Conservation (phyloP, 1,140 invertebrate species). For the Seison nebaliae region DNA sequence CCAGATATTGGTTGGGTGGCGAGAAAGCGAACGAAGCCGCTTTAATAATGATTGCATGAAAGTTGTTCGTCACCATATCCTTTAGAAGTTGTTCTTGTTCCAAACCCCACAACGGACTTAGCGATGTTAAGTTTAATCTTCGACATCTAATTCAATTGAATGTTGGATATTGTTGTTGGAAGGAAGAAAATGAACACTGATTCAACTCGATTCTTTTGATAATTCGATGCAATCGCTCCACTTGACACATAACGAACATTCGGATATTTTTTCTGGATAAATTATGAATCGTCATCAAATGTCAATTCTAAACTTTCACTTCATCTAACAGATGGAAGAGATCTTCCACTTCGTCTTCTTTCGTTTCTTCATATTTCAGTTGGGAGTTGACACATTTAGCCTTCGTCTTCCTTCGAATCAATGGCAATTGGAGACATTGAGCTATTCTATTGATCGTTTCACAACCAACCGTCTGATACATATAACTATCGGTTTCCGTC, state of each 20-base stretch:
- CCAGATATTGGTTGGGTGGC: constrained; percentile 52
- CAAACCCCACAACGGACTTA: constrained; percentile 67
- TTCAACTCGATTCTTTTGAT: constrained; percentile 82
- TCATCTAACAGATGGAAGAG: constrained; percentile 41
- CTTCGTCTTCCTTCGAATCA: constrained; percentile 50
- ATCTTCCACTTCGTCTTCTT: constrained; percentile 94
- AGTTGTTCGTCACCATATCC: constrained; percentile 74
- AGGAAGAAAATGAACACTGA: constrained; percentile 49
- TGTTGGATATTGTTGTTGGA: constrained; percentile 4
- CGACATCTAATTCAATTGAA: constrained; percentile 42
- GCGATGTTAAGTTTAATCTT: constrained; percentile 53
- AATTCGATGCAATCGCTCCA: constrained; percentile 85
- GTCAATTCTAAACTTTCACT: neutral
- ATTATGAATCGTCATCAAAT: neutral
- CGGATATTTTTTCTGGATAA: constrained; percentile 40
- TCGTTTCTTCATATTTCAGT: constrained; percentile 48
- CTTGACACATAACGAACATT: constrained; percentile 67
- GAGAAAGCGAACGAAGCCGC: constrained; percentile 51
- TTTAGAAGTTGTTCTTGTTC: constrained; percentile 73
- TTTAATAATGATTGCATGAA: constrained; percentile 83
- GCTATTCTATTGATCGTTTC: constrained; percentile 67
- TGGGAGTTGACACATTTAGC: constrained; percentile 47
- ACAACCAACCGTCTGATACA: constrained; percentile 96
- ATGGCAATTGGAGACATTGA: constrained; percentile 64
- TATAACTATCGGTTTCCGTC: constrained; percentile 98